Evolutionary conservation across 1,140 invertebrate genomes (phyloP).

Genomic region (Bursaphelenchus mucronatus): DNA sequence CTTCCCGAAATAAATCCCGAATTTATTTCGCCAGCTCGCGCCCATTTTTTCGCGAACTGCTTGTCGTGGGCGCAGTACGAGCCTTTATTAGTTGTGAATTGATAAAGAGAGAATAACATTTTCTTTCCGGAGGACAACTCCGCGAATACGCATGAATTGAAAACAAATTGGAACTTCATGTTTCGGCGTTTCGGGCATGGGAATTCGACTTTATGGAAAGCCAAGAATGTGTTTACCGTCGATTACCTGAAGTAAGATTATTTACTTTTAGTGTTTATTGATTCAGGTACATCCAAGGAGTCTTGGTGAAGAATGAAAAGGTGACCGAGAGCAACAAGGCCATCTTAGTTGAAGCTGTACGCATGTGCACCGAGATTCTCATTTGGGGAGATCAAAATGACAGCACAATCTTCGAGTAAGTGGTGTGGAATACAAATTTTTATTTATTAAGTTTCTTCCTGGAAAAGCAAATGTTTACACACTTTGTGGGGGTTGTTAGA

Average conservation of each 20-base stretch:
- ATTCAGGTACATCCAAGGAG: constrained; percentile 80
- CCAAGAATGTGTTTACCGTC: constrained; percentile 58
- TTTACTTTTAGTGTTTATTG: constrained; percentile 18
- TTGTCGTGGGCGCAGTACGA: too few species aligned
- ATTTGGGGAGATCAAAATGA: constrained; percentile 99
- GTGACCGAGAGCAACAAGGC: constrained; percentile 90
- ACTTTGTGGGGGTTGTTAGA: constrained; percentile 92
- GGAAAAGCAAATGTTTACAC: constrained; percentile 98
- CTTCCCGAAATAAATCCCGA: too few species aligned
- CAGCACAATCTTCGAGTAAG: constrained; percentile 96
- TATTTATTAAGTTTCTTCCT: constrained; percentile 78
- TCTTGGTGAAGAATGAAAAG: constrained; percentile 90
- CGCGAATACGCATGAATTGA: constrained; percentile 6
- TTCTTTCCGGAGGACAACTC: background rate
- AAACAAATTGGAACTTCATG: constrained; percentile 25
- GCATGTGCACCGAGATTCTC: constrained; percentile 88
- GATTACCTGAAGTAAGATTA: constrained; percentile 55
- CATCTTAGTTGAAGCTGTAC: constrained; percentile 24
- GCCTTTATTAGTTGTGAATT: background rate
- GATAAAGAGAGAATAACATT: background rate
- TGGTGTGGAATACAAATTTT: constrained; percentile 45
- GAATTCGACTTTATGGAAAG: constrained; percentile 49
- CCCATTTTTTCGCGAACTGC: too few species aligned
- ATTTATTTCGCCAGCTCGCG: too few species aligned
- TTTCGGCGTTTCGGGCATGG: constrained; percentile 29